Conservation (phyloP, 2,113 vertebrate species). For the Fulica atra region DNA sequence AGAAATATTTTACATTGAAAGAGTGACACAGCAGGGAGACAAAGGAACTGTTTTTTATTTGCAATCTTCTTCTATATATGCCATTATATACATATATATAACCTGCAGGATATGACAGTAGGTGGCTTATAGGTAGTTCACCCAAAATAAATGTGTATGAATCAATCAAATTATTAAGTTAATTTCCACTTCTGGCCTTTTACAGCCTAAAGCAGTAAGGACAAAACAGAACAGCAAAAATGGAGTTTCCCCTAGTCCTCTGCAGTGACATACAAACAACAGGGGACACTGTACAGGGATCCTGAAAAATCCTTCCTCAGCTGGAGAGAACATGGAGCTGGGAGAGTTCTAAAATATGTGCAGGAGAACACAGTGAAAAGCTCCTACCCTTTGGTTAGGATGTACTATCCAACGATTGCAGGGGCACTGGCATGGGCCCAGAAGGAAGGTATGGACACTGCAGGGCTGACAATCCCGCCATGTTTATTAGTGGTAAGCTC, state of each 20-base stretch:
- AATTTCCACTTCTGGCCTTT: background rate
- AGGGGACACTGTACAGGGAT: too few species aligned
- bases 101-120: background rate
- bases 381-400: background rate
- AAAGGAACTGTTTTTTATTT: background rate
- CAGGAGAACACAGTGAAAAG: background rate
- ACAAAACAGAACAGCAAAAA: background rate
- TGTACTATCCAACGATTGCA: fast-evolving
- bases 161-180: background rate
- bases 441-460: background rate
- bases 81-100: background rate
- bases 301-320: background rate
- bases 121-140: background rate
- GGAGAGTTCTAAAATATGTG: fast-evolving
- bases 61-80: background rate
- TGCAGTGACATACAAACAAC: background rate
- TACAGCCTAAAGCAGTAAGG: background rate
- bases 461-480: slow-evolving; percentile 28
- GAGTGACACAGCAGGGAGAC: background rate
- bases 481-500: slow-evolving; percentile 29
- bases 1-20: background rate
- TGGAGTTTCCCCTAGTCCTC: background rate
- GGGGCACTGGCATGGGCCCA: background rate
- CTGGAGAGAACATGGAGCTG: background rate
- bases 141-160: background rate